Base-by-base conservation (phyloP, 2,113 vertebrate genomes). In the Erpornis zantholeuca region DNA sequence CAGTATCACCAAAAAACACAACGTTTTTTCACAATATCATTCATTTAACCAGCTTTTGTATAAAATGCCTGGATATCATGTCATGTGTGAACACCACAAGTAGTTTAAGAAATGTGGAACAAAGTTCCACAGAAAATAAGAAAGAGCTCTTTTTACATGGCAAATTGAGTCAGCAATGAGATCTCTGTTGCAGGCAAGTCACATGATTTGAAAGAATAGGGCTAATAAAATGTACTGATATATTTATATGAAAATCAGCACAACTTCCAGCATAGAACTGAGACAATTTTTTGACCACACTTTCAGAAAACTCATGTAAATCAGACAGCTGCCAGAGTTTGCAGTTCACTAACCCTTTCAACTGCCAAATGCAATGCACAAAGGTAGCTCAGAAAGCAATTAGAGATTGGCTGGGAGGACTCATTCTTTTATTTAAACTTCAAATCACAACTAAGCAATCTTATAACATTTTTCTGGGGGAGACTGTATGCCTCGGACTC, bases 381-480 rank as follows among this genome's bases (percentile, higher is more conserved):
- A 92, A 92, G 36, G 88, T 93, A 94, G 64, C 77, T 92, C 80
- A 95, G 86, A 95, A 86, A 89, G 86, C 83, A 94, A 88, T 89
- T 88, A 94, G 52, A 92, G 50, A 78, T 68, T 86, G 92, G 36
- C 80, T 94, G 21, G 14, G 28, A 90, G 52, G 71, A 81, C 75
- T 88, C 69, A 77, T 88, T 96, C 91, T 57, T 78, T 87, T 90
- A 86, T 84, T 82, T 38, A 35, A 89, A 88, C 65, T 94, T 70
- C 36, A 82, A 56, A 71, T 91, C 42, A 90, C 66, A 86, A 66
- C 49, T 86, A 22, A 90, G 65, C 9, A 90, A 54, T 36, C 68
- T 59, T 53, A 31, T 3, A 68, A 42, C 24, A 27, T 68, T 92
- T 77, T 87, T 80, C 42, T 33, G 33, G 29, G 57, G 14, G 38